A percentile compares a stretch with the other conserved stretches of the same genome.
Evolutionary conservation across 2,888 invertebrate genomes (phyloP).

Genomic region (Apomyelois bistriatella): DNA sequence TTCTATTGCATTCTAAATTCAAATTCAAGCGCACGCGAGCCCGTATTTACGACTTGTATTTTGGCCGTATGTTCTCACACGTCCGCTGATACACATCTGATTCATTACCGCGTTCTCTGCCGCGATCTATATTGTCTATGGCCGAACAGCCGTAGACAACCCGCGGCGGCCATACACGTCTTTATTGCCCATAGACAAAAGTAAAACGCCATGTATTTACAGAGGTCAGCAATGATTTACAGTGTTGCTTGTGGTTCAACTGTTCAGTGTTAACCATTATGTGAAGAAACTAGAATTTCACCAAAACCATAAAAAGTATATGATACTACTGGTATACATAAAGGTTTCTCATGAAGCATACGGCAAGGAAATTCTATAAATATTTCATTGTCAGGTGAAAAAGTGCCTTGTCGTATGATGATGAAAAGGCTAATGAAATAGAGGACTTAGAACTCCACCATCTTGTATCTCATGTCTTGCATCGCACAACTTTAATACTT

Average conservation of each 20-base stretch:
- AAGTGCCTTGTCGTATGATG: too few species aligned
- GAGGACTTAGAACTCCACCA: too few species aligned
- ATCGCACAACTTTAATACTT: too few species aligned
- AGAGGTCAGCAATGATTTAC: constrained; percentile 26
- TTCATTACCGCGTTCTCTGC: constrained; percentile 65
- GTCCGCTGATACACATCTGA: constrained; percentile 77
- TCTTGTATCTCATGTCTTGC: too few species aligned
- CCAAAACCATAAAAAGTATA: too few species aligned
- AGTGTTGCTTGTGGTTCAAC: background rate
- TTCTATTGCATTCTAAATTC: constrained; percentile 37
- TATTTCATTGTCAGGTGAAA: too few species aligned
- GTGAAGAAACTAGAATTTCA: too few species aligned
- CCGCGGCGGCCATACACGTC: constrained; percentile 38
- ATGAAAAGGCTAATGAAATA: too few species aligned
- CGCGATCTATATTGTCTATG: constrained; percentile 61
- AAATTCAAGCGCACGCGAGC: constrained; percentile 63
- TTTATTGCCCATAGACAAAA: constrained; percentile 30
- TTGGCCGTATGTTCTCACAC: constrained; percentile 79
- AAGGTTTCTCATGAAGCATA: too few species aligned
- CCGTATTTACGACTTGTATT: constrained; percentile 75
- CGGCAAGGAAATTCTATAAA: too few species aligned
- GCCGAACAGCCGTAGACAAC: constrained; percentile 26
- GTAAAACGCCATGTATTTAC: constrained; percentile 25
- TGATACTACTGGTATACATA: too few species aligned
- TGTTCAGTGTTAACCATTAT: too few species aligned